Percentiles rank a stretch among this genome's conserved stretches.
Evolutionary conservation across 2,797 vertebrate genomes (phyloP).

Genomic region (Anabas testudineus): DNA sequence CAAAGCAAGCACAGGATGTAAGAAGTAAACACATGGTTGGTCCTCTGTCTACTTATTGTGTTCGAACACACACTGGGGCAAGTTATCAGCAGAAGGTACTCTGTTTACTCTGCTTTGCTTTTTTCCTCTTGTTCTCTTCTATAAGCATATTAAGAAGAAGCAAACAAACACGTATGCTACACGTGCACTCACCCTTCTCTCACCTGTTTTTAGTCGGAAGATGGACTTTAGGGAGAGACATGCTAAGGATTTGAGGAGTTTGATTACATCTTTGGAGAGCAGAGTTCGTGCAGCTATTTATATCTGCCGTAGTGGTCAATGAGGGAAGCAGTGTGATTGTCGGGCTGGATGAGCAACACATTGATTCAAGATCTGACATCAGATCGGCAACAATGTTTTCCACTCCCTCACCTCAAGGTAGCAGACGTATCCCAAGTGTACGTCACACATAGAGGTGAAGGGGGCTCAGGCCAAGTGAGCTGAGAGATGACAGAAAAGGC

Average conservation of each 20-base stretch:
- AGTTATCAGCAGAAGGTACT: background rate
- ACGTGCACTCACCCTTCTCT: background rate
- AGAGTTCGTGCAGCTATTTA: slow-evolving; percentile 59
- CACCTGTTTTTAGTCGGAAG: slow-evolving; percentile 52
- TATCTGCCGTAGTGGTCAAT: slow-evolving; percentile 50
- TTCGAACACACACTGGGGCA: background rate
- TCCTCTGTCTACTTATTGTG: background rate
- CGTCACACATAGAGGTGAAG: slow-evolving; percentile 1
- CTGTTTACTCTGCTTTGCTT: slow-evolving; percentile 3
- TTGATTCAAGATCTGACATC: slow-evolving; percentile 44
- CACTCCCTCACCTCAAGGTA: background rate
- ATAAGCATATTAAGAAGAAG: background rate
- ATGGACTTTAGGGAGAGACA: slow-evolving; percentile 43
- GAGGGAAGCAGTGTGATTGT: slow-evolving; percentile 23
- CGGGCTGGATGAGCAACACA: slow-evolving; percentile 50
- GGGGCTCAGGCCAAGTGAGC: slow-evolving; percentile 6
- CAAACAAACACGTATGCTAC: background rate
- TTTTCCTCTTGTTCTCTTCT: background rate
- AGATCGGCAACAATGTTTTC: slow-evolving; percentile 25
- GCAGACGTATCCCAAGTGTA: slow-evolving; percentile 2
- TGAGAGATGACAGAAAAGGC: slow-evolving; percentile 20
- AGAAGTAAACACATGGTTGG: background rate
- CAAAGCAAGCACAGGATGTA: background rate
- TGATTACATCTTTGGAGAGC: slow-evolving; percentile 58
- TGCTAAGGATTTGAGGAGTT: slow-evolving; percentile 20